These are phyloP conservation scores for Zaprionus lineosus DNA, from an alignment of 2,888 invertebrate species.

Conservation along the genomic window DNA sequence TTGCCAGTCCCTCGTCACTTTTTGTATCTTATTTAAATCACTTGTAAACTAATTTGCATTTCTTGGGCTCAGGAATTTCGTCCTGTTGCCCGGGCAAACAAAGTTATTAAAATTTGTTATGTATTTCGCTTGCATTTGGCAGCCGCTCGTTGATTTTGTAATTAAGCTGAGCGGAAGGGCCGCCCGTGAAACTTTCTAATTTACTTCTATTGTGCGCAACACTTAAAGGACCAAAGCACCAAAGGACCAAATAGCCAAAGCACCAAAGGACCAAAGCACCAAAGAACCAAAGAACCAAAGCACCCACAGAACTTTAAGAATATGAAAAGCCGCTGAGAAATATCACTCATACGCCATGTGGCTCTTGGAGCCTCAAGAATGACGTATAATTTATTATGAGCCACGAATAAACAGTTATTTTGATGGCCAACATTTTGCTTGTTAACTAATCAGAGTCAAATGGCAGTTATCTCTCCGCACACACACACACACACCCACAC, in stretches of 20 bases:
- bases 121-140: slow-evolving; percentile 54
- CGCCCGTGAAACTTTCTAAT: slow-evolving; percentile 14
- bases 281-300: no score
- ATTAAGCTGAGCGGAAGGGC: slow-evolving; percentile 41
- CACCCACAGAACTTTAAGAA: slow-evolving; percentile 10
- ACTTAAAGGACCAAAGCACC: no score
- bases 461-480: slow-evolving; percentile 27
- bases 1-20: slow-evolving; percentile 63
- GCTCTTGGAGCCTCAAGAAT: not conserved
- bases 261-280: no score
- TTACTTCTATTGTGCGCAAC: slow-evolving; percentile 14
- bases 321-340: not conserved
- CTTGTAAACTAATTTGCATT: slow-evolving; percentile 74
- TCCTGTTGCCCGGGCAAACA: slow-evolving; percentile 51
- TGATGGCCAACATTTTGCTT: slow-evolving; percentile 47
- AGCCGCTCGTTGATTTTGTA: slow-evolving; percentile 54
- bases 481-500: slow-evolving; percentile 1
- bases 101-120: slow-evolving; percentile 69
- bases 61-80: slow-evolving; percentile 57
- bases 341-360: slow-evolving; percentile 29
- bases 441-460: slow-evolving; percentile 31
- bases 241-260: no score
- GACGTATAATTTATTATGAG: slow-evolving; percentile 46
- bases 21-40: slow-evolving; percentile 72
- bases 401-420: slow-evolving; percentile 61